These are phyloP conservation scores for Pachyseris speciosa DNA, from an alignment of 64 coral and sea anemone genomes.

Conservation along the genomic window DNA sequence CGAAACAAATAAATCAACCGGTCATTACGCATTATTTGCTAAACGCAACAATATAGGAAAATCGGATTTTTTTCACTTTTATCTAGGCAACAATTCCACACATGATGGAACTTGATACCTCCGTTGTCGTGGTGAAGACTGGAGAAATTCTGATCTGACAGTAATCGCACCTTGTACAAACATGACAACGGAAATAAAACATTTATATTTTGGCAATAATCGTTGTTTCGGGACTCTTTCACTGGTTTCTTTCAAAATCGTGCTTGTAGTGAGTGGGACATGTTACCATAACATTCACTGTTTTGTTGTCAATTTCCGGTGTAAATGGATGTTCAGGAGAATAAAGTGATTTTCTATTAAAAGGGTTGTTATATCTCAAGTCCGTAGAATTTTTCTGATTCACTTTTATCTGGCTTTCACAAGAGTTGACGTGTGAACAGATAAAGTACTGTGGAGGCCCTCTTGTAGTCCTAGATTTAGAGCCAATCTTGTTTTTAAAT, in stretches of 20 bases:
- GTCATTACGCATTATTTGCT: too few species aligned
- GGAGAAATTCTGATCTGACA: neutral
- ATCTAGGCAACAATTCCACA: neutral
- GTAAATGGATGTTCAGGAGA: neutral
- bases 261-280: neutral
- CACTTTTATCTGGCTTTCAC: neutral
- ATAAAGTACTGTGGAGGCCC: neutral
- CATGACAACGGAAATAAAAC: neutral
- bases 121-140: neutral
- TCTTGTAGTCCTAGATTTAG: neutral
- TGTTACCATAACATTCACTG: neutral
- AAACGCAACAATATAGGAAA: too few species aligned
- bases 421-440: neutral
- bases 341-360: neutral
- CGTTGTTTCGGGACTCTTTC: too few species aligned
- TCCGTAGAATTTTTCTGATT: neutral
- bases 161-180: constrained; percentile 9
- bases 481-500: neutral
- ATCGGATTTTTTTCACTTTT: too few species aligned
- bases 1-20: neutral
- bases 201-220: neutral
- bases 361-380: too few species aligned
- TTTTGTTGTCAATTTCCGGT: neutral
- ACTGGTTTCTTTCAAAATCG: neutral
- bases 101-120: neutral